phyloP scores from a whole-genome alignment of 2,888 invertebrate species.

The Tubulanus polymorphus region DNA sequence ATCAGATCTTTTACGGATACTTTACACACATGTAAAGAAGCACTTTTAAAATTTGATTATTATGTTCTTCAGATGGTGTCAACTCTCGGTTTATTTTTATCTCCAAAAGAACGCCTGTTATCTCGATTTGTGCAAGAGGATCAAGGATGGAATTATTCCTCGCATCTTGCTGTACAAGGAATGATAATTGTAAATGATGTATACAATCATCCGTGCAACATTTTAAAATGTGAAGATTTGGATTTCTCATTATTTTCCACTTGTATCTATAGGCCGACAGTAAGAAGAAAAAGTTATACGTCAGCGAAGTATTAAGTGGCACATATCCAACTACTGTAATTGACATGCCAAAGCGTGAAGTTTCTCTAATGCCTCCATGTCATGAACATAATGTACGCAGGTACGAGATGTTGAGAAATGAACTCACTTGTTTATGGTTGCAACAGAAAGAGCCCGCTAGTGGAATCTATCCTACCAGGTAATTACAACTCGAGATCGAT shows the following conservation, averaged over 20 bases:
- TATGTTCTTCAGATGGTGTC: conserved; percentile 30
- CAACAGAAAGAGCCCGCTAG: conserved; percentile 5
- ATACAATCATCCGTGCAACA: too few relatives aligned
- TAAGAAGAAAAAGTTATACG: too few relatives aligned
- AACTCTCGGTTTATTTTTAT: conserved; percentile 40
- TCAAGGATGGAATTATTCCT: conserved; percentile 32
- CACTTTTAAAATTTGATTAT: not conserved
- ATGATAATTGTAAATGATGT: conserved; percentile 24
- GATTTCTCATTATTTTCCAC: too few relatives aligned
- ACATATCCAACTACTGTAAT: conserved; percentile 39
- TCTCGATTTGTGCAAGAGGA: conserved; percentile 32
- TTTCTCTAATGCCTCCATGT: conserved; percentile 34
- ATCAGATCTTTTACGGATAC: not conserved
- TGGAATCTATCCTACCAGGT: not conserved
- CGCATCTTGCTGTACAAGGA: conserved; percentile 41
- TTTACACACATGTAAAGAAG: not conserved
- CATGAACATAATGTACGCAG: conserved; percentile 28
- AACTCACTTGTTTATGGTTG: conserved; percentile 31
- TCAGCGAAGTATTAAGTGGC: conserved; percentile 20
- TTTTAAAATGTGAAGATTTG: too few relatives aligned
- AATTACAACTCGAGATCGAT: too few relatives aligned
- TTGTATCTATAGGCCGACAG: too few relatives aligned
- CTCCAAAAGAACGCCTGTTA: conserved; percentile 31
- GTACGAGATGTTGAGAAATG: conserved; percentile 31
- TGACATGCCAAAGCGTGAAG: conserved; percentile 33